Evolutionary conservation across 2,888 invertebrate genomes (phyloP).

Genomic region (Boloria selene): DNA sequence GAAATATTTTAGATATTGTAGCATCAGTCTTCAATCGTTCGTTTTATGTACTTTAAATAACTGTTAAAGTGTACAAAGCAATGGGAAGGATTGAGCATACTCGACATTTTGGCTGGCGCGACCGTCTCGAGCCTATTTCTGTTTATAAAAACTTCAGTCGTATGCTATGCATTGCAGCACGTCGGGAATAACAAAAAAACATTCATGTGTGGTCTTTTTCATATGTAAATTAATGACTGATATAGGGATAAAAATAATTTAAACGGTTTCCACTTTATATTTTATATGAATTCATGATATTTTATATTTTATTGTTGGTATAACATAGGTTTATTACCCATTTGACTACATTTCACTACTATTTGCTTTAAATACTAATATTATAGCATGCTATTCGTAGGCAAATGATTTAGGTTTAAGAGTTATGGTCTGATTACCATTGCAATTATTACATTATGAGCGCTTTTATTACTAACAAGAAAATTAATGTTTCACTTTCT

Average conservation of each 20-base stretch:
- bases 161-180: conserved; percentile 34
- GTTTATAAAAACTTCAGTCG: conserved; percentile 34
- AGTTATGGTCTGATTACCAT: too few species aligned
- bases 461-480: background rate
- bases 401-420: too few species aligned
- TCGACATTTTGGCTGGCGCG: conserved; percentile 31
- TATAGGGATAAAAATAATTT: conserved; percentile 22
- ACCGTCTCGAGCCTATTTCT: conserved; percentile 28
- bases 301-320: conserved; percentile 17
- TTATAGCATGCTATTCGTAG: too few species aligned
- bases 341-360: background rate
- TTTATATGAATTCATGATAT: conserved; percentile 9
- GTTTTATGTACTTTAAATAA: conserved; percentile 17
- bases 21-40: conserved; percentile 7
- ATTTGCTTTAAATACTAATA: too few species aligned
- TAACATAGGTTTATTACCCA: background rate
- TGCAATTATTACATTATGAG: too few species aligned
- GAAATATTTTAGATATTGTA: background rate
- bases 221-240: conserved; percentile 35
- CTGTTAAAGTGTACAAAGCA: conserved; percentile 9
- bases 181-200: conserved; percentile 37
- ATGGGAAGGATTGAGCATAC: conserved; percentile 6
- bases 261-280: conserved; percentile 8
- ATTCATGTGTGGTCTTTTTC: conserved; percentile 37
- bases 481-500: conserved; percentile 2